Conservation (phyloP, 2,113 vertebrate genomes). For the Limnothrissa miodon region DNA sequence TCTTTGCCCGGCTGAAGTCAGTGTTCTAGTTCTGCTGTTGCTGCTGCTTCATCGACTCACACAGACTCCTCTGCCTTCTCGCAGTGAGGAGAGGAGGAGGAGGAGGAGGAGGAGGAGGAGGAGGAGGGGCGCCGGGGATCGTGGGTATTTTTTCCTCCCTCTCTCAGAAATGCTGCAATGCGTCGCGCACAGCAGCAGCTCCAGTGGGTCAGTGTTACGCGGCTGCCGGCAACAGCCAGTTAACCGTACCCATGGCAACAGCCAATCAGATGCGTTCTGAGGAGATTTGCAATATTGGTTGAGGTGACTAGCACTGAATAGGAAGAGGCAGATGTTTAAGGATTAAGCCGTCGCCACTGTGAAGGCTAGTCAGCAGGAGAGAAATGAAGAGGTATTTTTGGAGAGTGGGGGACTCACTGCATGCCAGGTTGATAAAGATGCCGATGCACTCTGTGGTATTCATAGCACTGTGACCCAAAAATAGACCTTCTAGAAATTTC, state of each 20-base stretch:
- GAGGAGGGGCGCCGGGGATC: conserved; percentile 17
- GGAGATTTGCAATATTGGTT: conserved; percentile 45
- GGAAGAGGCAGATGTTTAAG: background rate
- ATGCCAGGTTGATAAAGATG: background rate
- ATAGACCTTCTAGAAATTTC: conserved; percentile 8
- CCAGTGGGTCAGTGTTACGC: conserved; percentile 76
- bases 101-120: too few relatives aligned
- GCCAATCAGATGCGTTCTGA: conserved; percentile 51
- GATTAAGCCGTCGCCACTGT: conserved; percentile 3
- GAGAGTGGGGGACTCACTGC: background rate
- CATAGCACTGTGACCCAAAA: background rate
- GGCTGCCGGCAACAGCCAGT: conserved; percentile 56
- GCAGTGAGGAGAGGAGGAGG: background rate
- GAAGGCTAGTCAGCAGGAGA: background rate
- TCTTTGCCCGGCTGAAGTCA: conserved; percentile 33
- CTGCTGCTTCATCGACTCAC: background rate
- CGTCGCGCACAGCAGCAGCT: conserved; percentile 68
- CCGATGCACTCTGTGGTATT: background rate
- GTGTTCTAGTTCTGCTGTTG: background rate
- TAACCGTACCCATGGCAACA: conserved; percentile 69
- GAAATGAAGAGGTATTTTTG: background rate
- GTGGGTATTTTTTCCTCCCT: conserved; percentile 45
- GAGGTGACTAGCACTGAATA: conserved; percentile 19
- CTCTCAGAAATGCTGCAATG: conserved; percentile 78
- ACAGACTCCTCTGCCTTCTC: background rate